A percentile compares a stretch with the other conserved stretches of the same genome.
phyloP scores from a whole-genome alignment of 2,888 invertebrate species.

The Sinelater perroti region DNA sequence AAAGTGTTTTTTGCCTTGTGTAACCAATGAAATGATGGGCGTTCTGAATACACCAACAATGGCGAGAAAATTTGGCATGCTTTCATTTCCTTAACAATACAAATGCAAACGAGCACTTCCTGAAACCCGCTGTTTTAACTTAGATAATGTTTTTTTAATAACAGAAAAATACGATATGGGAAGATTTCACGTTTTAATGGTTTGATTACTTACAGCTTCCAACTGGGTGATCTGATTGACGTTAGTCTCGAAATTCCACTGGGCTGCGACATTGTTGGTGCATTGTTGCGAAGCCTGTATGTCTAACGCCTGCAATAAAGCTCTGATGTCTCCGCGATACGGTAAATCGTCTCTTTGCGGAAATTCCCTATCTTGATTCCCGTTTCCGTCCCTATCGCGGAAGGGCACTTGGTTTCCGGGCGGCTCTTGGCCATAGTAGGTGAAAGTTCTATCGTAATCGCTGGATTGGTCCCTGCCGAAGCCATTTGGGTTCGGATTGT shows the following conservation, averaged over 20 bases:
- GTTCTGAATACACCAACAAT: constrained; percentile 11
- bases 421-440: constrained; percentile 8
- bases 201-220: constrained; percentile 85
- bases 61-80: constrained; percentile 14
- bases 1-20: too few species aligned
- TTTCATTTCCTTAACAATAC: constrained; percentile 15
- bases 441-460: constrained; percentile 11
- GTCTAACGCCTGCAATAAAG: constrained; percentile 75
- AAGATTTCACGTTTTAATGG: too few species aligned
- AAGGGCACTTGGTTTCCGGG: constrained; percentile 12
- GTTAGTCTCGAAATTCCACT: constrained; percentile 90
- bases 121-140: constrained; percentile 4
- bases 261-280: constrained; percentile 85
- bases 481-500: constrained; percentile 13
- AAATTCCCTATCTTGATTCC: constrained; percentile 18
- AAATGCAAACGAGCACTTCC: constrained; percentile 12
- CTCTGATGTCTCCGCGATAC: constrained; percentile 57
- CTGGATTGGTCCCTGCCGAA: not conserved
- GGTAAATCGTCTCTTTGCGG: constrained; percentile 20
- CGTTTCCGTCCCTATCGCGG: too few species aligned
- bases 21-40: constrained; percentile 22
- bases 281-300: constrained; percentile 82
- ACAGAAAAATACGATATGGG: not conserved
- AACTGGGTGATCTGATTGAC: constrained; percentile 84
- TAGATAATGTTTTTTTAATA: not conserved